Base-by-base conservation (phyloP, 2,113 vertebrate species). In the Elachura formosa region DNA sequence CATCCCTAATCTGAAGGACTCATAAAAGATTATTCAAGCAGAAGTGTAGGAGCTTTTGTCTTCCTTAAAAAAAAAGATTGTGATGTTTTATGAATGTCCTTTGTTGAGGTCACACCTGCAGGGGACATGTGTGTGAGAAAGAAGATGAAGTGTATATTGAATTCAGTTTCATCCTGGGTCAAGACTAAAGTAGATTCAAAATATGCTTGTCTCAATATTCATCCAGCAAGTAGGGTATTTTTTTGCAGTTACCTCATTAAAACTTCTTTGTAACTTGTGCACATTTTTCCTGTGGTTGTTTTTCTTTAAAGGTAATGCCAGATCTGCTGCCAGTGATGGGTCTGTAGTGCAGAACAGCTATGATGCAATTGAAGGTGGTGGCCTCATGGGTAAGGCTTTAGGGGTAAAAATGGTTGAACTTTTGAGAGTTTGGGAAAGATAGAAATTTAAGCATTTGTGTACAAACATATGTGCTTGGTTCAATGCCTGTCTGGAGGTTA, bases 311-410 rank as follows among this genome's bases (percentile, higher is more conserved):
- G 98, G 97, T 34, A 87, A 97, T 96, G 41, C 68, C 58, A 22
- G 64, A 41, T 95, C 96, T 84, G 76, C 96, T 96, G 86, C 97
- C 88, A 98, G 97, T 59, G 98, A 98, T 85, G 98, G 97, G 74
- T 95, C 98, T 46, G 94, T 87, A 68, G 91, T 97, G 78, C 97
- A 98, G 25, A 98, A 98, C 96, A 98, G 95, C 97, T 99, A 98
- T 4, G 99, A 99, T 96, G 97, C 98, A 40, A 97, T 99, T 96
- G 99, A 99, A 98, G 98, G 98, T 56, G 98, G 98, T 88, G 98
- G 98, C 95, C 97, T 97, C 95, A 98, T 98, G 96, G 98, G 99
- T 99, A 98, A 98, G 98, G 81, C 67, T 90, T 89, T 84, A 69
- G 77, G 76, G 91, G 81, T 67, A 88, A 90, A 92, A 48, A 20